These are phyloP conservation scores for Melanotus villosus DNA, from an alignment of 2,888 invertebrate species.

Conservation along the genomic window DNA sequence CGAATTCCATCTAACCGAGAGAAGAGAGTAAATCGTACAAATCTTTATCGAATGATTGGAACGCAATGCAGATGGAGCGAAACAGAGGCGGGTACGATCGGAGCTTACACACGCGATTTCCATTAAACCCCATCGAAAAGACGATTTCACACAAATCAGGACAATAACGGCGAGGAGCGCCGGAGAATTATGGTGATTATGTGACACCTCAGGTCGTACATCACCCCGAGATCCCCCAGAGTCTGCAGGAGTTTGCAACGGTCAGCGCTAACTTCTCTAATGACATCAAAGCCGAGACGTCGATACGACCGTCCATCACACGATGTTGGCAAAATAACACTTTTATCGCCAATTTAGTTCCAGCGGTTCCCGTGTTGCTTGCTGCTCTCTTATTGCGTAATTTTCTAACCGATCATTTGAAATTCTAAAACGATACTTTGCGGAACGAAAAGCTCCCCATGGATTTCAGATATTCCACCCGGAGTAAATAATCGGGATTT, in stretches of 20 bases:
- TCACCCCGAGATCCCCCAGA: constrained; percentile 44
- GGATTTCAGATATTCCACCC: constrained; percentile 2
- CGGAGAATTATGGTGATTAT: constrained; percentile 56
- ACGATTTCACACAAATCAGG: constrained; percentile 44
- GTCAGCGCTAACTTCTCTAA: constrained; percentile 39
- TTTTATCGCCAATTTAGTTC: constrained; percentile 28
- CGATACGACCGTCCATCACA: constrained; percentile 21
- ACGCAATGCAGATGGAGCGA: constrained; percentile 36
- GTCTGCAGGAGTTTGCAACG: constrained; percentile 36
- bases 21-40: constrained; percentile 26
- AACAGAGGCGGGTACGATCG: constrained; percentile 36
- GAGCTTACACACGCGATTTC: constrained; percentile 42
- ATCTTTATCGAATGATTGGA: constrained; percentile 39
- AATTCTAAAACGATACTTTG: constrained; percentile 10
- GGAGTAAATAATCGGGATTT: constrained; percentile 14
- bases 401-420: constrained; percentile 11
- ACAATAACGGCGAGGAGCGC: constrained; percentile 49
- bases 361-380: not conserved
- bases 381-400: constrained; percentile 4
- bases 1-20: constrained; percentile 20
- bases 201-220: constrained; percentile 55
- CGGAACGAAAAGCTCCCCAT: not conserved
- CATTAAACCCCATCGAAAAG: constrained; percentile 45
- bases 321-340: constrained; percentile 20
- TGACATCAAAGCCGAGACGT: constrained; percentile 34